Percentiles rank a stretch among this genome's conserved stretches.
These are phyloP conservation scores for Chironomus tepperi DNA, from an alignment of 1,140 invertebrate genomes.

Conservation along the genomic window DNA sequence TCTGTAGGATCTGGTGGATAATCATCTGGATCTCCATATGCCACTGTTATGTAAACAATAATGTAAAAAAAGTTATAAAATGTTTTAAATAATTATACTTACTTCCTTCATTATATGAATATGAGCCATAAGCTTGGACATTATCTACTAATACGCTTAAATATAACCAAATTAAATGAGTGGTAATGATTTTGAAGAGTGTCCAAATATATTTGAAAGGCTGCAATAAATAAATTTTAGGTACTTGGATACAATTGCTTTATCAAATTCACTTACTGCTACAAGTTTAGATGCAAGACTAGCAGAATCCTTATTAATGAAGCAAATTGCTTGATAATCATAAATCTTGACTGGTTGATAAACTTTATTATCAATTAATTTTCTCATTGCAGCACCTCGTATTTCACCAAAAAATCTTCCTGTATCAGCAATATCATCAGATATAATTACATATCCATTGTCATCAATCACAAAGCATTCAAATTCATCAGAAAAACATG, in stretches of 20 bases:
- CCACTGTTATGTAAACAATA: background rate
- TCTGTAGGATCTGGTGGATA: constrained; percentile 37
- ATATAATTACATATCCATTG: constrained; percentile 78
- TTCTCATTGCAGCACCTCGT: constrained; percentile 66
- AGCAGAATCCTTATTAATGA: constrained; percentile 49
- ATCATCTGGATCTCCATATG: constrained; percentile 24
- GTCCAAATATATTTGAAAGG: constrained; percentile 28
- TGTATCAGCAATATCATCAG: constrained; percentile 59
- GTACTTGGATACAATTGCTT: no score
- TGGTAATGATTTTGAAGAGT: constrained; percentile 27
- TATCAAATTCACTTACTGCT: constrained; percentile 55
- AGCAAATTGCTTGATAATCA: constrained; percentile 87
- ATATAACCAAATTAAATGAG: constrained; percentile 28
- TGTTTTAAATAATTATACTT: background rate
- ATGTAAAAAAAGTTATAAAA: constrained; percentile 25
- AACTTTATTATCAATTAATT: constrained; percentile 65
- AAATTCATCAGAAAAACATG: constrained; percentile 60
- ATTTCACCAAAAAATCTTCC: constrained; percentile 85
- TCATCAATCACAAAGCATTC: constrained; percentile 84
- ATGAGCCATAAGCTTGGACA: constrained; percentile 54
- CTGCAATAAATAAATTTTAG: constrained; percentile 27
- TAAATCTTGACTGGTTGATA: constrained; percentile 68
- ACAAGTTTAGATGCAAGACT: constrained; percentile 51
- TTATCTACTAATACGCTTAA: constrained; percentile 37
- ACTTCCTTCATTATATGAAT: constrained; percentile 63